Base-by-base conservation (phyloP, 64 coral and sea anemone genomes). In the Pachyseris speciosa region DNA sequence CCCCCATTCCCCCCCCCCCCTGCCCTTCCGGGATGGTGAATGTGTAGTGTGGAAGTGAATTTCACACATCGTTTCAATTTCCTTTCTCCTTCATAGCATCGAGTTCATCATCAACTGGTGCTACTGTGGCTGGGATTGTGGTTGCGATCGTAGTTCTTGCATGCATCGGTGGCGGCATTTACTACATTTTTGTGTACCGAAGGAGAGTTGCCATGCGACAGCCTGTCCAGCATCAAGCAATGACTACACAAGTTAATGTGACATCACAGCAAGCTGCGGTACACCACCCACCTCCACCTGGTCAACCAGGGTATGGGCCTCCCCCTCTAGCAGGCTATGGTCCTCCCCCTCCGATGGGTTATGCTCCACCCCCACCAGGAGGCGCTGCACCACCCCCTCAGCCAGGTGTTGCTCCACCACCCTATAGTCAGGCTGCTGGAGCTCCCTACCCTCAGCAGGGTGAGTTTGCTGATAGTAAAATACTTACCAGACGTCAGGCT, bases 281-380 rank as follows among this genome's bases (percentile, higher is more conserved):
- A 24, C 42, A 76, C 15, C 73, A 76, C 73, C 39, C 73, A 50
- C 73, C 73, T 26, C 42, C 42, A 16, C 42, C 45, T 9, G 9
- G 22, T 76, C 73, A 76, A 17, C 43, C 73, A 20, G 73, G 73
- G 19, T 50, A 76, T 76, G 73, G 26, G 29, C 42, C 43, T 27
- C 71, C 71, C 2, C 73, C 73, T 31, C 22, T 25, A 10, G n/a
- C 44, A 76, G 73, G 73, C 9, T 49, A 51, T 7, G 24, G 3
- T 30, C 43, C 73, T 47, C 24, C 73, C 2, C 74, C 74, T 51
- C 74, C 74, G 16, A 9, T 15, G 33, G 74, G 74, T 31, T 51
- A 51, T 52, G 47, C 26, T 16, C 74, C 47, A 34, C 30, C 66
- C 66, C 77, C 75, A 9, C 49, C 49, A 32, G 13, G 19, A 36